These are phyloP conservation scores for Cryptotis parvus DNA, from an alignment of 2,113 vertebrate species.

Conservation along the genomic window DNA sequence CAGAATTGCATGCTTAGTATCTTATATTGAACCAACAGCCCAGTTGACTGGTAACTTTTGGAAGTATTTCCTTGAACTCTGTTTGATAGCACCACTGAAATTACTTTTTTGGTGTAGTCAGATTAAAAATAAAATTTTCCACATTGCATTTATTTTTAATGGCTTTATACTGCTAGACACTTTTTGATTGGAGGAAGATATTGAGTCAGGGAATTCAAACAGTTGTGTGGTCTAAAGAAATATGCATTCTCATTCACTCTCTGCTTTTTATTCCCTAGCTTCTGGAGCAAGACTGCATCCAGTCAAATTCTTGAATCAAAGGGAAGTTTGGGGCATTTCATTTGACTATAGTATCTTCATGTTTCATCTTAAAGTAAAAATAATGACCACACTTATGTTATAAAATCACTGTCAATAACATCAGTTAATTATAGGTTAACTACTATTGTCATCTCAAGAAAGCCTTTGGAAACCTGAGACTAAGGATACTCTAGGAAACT, in stretches of 20 bases:
- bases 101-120: not conserved
- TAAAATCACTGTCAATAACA: no score
- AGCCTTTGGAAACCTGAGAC: not conserved
- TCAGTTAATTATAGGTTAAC: not conserved
- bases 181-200: not conserved
- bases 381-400: no score
- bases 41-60: no score
- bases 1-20: no score
- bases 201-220: constrained; percentile 43
- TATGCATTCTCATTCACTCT: not conserved
- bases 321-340: not conserved
- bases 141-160: constrained; percentile 43
- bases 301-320: not conserved
- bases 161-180: constrained; percentile 38
- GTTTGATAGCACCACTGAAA: not conserved
- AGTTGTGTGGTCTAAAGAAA: not conserved
- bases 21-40: no score
- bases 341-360: not conserved
- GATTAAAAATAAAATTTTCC: constrained; percentile 45
- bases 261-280: not conserved
- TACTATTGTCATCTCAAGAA: constrained; percentile 43
- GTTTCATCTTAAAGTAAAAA: constrained; percentile 24
- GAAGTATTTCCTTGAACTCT: no score
- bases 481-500: constrained; percentile 16
- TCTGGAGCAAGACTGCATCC: not conserved